Evolutionary conservation across 2,797 vertebrate species (phyloP).

Genomic region (Passerculus sandwichensis): DNA sequence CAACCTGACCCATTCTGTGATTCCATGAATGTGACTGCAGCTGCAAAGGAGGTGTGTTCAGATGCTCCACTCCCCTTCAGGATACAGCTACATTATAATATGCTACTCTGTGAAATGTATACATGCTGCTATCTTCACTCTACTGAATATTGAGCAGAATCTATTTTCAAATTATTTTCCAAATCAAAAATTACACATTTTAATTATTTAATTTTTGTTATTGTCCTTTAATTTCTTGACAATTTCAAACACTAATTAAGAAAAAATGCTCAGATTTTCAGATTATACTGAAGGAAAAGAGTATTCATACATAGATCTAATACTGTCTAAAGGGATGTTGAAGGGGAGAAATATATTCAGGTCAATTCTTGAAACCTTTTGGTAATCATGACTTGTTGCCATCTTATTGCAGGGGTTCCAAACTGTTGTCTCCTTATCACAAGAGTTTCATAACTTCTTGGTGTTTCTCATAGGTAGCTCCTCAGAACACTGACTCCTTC

Average conservation of each 20-base stretch:
- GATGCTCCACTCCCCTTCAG: neutral
- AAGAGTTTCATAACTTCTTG: neutral
- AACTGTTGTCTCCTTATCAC: neutral
- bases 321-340: neutral
- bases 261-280: neutral
- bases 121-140: neutral
- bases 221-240: neutral
- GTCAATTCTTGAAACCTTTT: neutral
- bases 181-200: neutral
- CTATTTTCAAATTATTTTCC: neutral
- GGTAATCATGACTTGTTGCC: neutral
- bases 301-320: neutral
- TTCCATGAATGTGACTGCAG: neutral
- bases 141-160: neutral
- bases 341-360: neutral
- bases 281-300: neutral
- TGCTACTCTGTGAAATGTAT: neutral
- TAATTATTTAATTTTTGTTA: neutral
- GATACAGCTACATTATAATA: neutral
- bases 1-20: neutral
- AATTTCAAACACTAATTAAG: neutral
- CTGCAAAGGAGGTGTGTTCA: neutral
- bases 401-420: neutral
- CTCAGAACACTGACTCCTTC: too few relatives aligned
- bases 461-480: neutral